Base-by-base conservation (phyloP, 1,140 invertebrate genomes). In the Saxidomus purpurata region DNA sequence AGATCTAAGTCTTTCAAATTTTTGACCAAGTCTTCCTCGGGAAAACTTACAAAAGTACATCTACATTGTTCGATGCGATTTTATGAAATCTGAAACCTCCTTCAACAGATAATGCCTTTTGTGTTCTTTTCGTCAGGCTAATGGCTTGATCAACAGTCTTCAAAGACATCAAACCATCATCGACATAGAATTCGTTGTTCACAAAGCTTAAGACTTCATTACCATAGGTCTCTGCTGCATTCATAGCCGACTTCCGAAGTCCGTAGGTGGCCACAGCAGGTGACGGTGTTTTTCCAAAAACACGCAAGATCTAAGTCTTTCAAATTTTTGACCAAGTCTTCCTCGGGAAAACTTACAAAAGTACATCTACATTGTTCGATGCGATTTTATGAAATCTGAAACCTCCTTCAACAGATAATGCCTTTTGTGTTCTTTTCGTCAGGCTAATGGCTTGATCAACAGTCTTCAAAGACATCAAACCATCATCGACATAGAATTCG, bases 191-290 rank as follows among this genome's bases (percentile, higher is more conserved):
- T 22, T 71, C 25, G 15, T 83, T 74, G 0, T 76, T n/a, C 0
- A 90, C 59, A 36, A 90, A 89, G 13, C 63, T 17, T 17, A 47
- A 15, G 6, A 84, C 34, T 0, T 19, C 40, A 3, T 71, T 15
- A 40, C 22, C 67, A 71, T 40, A 38, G 17, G 4, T 19, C 3
- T 36, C 34, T 3, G 11, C 22, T n/a, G 36, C 59, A 36, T 43
- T 59, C 1, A 79, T 9, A 9, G 63, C 87, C 19, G 61, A 31
- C 43, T 47, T 81, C 0, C 77, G 31, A 4, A 91, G 63, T 2
- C 76, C 87, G 55, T 85, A 91, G 13, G 82, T 91, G 6, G 88
- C 88, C 8, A 87, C 79, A 15, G 86, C 77, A 19, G 90, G 90
- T 1, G 79, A 84, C 1, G 86, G 31, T n/a, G 34, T 36, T 22